Evolutionary conservation across 2,113 vertebrate genomes (phyloP), one percentile per base, ranked within the genome.

Genomic region (Apeltes quadracus): DNA sequence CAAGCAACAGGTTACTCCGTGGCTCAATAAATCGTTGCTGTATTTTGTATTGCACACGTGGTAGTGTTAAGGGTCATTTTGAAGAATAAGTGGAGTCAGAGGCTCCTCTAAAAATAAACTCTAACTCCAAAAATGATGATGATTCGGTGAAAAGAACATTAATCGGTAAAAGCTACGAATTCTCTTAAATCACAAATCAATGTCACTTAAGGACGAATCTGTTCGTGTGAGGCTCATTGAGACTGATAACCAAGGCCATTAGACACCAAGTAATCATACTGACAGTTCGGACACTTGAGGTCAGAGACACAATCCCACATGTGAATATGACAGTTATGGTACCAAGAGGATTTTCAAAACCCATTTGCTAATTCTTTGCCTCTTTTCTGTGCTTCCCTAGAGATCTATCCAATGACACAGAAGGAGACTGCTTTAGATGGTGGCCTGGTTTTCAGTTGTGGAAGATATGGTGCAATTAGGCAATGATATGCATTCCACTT

Each of bases 201-300:
- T 68, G 23, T 15, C 62, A 59, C 20, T 69, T 53, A 56, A 69
- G 39, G 73, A 32, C 38, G 51, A 41, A 67, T 43, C 34, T 39
- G 50, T 25, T 25, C 12, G 2, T 68, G 29, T 20, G n/a, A 70
- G 38, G 5, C 43, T 58, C 62, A 32, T 29, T 65, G 25, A 27
- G 70, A 41, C 41, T 46, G 61, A 67, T 61, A 69, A 38, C 55
- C 15, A 36, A 53, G 9, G 29, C 39, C 39, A 61, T 82, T 46
- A 61, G 8, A 69, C 50, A 67, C 9, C 18, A 3, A 18, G 50
- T 44, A 67, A 80, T 77, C 57, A 67, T 13, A 32, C 22, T 50
- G 53, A 50, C 62, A 51, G 27, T 14, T 70, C 9, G 23, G 51
- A 62, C 53, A 65, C 18, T 58, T 23, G 56, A 1, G 41, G 38